These are phyloP conservation scores for Eudemis profundana DNA, from an alignment of 2,888 invertebrate species.

Conservation along the genomic window DNA sequence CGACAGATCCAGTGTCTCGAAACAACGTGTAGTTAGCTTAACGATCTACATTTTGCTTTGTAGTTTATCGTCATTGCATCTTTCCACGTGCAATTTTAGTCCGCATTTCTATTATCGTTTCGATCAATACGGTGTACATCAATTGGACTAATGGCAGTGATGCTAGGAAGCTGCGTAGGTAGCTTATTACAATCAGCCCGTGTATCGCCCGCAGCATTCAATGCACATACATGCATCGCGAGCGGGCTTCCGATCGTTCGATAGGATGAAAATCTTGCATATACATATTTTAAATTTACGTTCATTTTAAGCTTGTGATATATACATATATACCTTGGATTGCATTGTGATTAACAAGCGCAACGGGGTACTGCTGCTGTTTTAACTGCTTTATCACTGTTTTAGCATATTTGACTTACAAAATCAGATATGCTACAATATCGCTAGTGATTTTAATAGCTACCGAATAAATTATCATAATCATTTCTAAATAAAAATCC, in stretches of 20 bases:
- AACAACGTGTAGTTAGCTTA: conserved; percentile 33
- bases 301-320: conserved; percentile 12
- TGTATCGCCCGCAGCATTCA: conserved; percentile 41
- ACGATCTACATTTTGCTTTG: conserved; percentile 18
- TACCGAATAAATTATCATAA: conserved; percentile 5
- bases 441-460: background rate
- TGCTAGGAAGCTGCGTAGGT: conserved; percentile 43
- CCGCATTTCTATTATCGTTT: conserved; percentile 39
- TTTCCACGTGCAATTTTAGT: conserved; percentile 27
- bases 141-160: conserved; percentile 41
- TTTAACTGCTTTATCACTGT: background rate
- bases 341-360: background rate
- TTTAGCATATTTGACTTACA: background rate
- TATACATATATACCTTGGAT: background rate
- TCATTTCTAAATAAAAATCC: background rate
- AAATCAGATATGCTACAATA: no score
- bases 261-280: conserved; percentile 30
- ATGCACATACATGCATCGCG: conserved; percentile 37
- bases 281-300: conserved; percentile 12
- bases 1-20: conserved; percentile 15
- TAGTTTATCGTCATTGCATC: conserved; percentile 27
- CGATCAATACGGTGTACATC: conserved; percentile 41
- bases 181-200: conserved; percentile 43
- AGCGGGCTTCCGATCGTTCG: conserved; percentile 36
- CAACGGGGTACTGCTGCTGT: background rate